phyloP scores from a whole-genome alignment of 1,140 invertebrate genomes.

The Meteorus sp. region DNA sequence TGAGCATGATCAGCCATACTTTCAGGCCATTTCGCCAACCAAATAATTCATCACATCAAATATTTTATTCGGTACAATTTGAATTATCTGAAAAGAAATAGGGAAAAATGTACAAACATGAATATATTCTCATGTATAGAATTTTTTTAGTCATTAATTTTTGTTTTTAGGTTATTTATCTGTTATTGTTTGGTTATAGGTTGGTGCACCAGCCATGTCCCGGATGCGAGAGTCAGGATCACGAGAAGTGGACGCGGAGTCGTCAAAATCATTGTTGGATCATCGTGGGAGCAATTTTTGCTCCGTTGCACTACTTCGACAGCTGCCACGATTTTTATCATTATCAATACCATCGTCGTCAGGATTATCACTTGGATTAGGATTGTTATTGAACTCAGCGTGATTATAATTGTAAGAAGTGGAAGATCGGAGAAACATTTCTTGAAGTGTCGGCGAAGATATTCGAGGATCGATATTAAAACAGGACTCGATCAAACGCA shows the following conservation, averaged over 20 bases:
- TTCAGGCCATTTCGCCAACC: too few species aligned
- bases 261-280: not conserved
- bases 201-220: conserved; percentile 5
- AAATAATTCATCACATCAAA: too few species aligned
- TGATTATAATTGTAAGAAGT: too few species aligned
- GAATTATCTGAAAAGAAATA: too few species aligned
- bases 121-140: not conserved
- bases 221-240: not conserved
- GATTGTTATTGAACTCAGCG: not conserved
- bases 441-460: too few species aligned
- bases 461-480: too few species aligned
- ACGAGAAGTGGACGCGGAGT: conserved; percentile 11
- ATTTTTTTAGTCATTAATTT: not conserved
- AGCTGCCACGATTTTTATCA: not conserved
- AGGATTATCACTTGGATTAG: not conserved
- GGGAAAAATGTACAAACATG: too few species aligned
- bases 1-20: too few species aligned
- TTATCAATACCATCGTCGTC: not conserved
- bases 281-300: not conserved
- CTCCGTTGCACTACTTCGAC: not conserved
- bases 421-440: too few species aligned
- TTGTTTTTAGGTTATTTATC: not conserved
- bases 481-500: not conserved
- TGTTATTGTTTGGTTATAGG: not conserved
- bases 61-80: too few species aligned